These are phyloP conservation scores for Tiliacea aurago DNA, from an alignment of 2,888 invertebrate species.

Conservation along the genomic window DNA sequence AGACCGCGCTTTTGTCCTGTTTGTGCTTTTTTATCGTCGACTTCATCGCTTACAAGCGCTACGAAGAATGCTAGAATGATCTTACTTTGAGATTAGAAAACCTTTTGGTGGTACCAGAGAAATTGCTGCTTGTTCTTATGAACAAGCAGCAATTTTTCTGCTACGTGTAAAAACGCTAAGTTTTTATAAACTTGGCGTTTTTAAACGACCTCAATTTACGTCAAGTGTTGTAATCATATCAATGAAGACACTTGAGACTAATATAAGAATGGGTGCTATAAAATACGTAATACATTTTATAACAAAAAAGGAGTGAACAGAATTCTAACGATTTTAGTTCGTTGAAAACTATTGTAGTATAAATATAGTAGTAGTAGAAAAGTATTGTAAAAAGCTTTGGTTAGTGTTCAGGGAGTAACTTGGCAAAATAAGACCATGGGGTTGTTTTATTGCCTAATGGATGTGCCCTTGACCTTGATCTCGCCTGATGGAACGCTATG, in stretches of 20 bases:
- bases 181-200: not conserved
- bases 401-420: not conserved
- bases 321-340: not conserved
- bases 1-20: slow-evolving; percentile 25
- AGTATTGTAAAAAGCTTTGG: too few species aligned
- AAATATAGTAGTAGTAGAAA: too few species aligned
- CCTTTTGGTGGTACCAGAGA: slow-evolving; percentile 8
- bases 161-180: too few species aligned
- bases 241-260: not conserved
- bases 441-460: not conserved
- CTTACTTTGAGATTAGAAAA: slow-evolving; percentile 23
- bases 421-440: not conserved
- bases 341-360: not conserved
- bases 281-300: not conserved
- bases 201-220: slow-evolving; percentile 5
- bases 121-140: not conserved
- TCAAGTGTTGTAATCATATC: not conserved
- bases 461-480: too few species aligned
- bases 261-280: not conserved
- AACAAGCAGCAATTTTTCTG: too few species aligned
- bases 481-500: not conserved
- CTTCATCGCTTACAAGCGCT: slow-evolving; percentile 20
- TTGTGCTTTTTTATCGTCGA: slow-evolving; percentile 37
- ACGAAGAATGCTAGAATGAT: slow-evolving; percentile 21
- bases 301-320: not conserved